These are phyloP conservation scores for Rhabdomys dilectus DNA, from an alignment of 2,113 vertebrate species.

Conservation along the genomic window DNA sequence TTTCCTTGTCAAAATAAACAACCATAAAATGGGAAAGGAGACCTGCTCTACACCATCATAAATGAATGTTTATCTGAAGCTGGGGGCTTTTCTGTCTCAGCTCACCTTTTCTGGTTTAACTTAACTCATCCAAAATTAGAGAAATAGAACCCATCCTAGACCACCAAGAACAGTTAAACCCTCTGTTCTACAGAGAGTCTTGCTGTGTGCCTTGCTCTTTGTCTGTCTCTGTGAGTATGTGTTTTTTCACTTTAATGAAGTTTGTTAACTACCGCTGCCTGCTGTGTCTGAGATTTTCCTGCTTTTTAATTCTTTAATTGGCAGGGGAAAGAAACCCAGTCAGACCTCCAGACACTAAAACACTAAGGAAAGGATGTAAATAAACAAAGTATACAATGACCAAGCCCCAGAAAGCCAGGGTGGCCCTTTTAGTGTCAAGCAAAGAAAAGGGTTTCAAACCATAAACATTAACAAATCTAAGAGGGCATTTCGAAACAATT, in stretches of 20 bases:
- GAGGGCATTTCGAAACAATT: background rate
- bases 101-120: background rate
- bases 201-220: background rate
- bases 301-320: background rate
- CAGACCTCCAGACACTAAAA: background rate
- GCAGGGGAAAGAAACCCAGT: background rate
- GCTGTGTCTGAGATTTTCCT: background rate
- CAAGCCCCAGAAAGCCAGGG: background rate
- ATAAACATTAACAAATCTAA: background rate
- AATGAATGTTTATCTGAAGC: background rate
- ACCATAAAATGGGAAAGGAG: background rate
- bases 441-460: background rate
- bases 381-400: background rate
- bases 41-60: background rate
- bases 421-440: background rate
- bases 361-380: background rate
- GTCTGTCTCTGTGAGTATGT: background rate
- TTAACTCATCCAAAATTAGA: background rate
- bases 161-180: background rate
- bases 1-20: background rate
- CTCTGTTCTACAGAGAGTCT: background rate
- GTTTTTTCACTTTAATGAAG: constrained; percentile 14
- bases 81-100: too few species aligned
- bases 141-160: background rate
- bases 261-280: background rate